Evolutionary conservation across 2,113 vertebrate species (phyloP), one percentile per base, ranked within the genome.

Genomic region (Antennarius striatus): DNA sequence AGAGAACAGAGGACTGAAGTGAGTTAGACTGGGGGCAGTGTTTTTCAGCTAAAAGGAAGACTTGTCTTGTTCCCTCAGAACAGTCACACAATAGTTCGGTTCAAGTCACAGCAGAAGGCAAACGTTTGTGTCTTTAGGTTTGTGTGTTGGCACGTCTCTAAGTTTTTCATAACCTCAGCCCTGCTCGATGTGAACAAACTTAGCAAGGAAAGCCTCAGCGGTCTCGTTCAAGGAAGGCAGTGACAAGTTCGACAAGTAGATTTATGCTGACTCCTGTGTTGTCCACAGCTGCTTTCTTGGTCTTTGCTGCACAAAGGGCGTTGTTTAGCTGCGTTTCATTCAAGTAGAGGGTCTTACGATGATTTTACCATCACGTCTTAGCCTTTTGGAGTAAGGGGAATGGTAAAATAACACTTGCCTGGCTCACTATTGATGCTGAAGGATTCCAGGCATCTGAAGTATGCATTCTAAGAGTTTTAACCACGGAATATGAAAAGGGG

Each of bases 51-150:
- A 67, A 90, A 88, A 77, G 72, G 79, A 89, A 86, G 85, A 83
- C 85, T 82, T 87, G 85, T 87, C 81, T 85, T 82, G 85, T 85
- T 88, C 32, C 30, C 6, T 13, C 14, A 13, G 77, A 88, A 84
- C 71, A 63, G 56, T 56, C 36, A 40, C 78, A 88, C 89, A 90
- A 85, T 89, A 64, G 64, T 49, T 43, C 12, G 14, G 59, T 88
- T 86, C 73, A 86, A 67, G 58, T 71, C 14, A 32, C 73, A 69
- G 78, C 88, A 90, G 85, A 88, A 82, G 89, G 86, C 77, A 17
- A 80, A 85, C 63, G 80, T 73, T 64, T 81, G 80, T 48, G 30
- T 32, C 14, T 51, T 63, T 47, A 60, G 63, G 75, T 68, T 56
- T 81, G 78, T 45, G 80, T 49, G 68, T 58, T 69, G 83, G 71